Evolutionary conservation across 1,140 invertebrate genomes (phyloP), one percentile per base, ranked within the genome.

Genomic region (Campoletis sonorensis): DNA sequence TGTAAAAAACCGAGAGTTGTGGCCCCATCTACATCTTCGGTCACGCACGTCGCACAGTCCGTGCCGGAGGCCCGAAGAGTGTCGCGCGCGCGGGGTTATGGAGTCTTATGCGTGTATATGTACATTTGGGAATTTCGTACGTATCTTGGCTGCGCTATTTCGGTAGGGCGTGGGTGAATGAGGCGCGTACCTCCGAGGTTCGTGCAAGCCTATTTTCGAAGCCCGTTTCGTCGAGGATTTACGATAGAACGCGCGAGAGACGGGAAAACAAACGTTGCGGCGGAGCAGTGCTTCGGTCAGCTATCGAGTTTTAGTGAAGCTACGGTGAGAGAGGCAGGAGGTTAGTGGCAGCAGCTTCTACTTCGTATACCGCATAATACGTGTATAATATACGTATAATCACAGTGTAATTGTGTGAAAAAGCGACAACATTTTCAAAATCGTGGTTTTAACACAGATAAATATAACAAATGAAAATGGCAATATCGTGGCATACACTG

Each of bases 161-260:
- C 83, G 76, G 84, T 86, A 84, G 80, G 78, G 88, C 87, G 89
- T 90, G 88, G 89, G 89, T 89, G 89, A 89, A 90, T 86, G 84
- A 87, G 87, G 85, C 80, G 82, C 80, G 82, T 68, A 64, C 81
- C 51, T 8, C 51, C 51, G 18, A n/a, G n/a, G 51, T 21, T 54
- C 51, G 18, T 21, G 51, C 18, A 54, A 21, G 51, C 18, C 79
- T 83, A 83, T 83, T 83, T 83, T 81, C 79, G 79, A 81, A 21
- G 37, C 71, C 11, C 40, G 40, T 45, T 45, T 45, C 40, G 40
- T 54, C 81, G 45, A 70, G 82, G 81, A 84, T 83, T 85, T 88
- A 87, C 80, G 83, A 85, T 79, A 79, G 51, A 30, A 26, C 10
- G 51, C 33, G n/a, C 54, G 54, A 37, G 51, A 70, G 27, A 70